phyloP scores from a whole-genome alignment of 2,888 invertebrate genomes.

The Epirrhoe alternata region DNA sequence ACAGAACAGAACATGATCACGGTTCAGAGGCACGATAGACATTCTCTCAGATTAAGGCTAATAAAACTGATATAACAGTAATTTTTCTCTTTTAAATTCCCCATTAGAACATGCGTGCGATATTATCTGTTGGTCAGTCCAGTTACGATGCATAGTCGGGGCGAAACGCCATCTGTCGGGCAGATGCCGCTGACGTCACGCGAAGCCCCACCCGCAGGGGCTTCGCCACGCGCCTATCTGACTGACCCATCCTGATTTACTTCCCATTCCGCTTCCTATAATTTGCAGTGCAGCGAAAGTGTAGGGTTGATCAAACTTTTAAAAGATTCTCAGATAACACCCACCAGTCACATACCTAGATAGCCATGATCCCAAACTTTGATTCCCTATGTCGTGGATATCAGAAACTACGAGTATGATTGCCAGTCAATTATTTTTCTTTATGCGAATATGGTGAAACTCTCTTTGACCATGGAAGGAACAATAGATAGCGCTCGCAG shows the following conservation, averaged over 20 bases:
- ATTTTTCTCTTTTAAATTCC: conserved; percentile 19
- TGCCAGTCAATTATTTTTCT: too few species aligned
- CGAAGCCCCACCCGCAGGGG: conserved; percentile 73
- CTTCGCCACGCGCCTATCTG: conserved; percentile 66
- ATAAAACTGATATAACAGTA: neutral
- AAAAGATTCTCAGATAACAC: too few species aligned
- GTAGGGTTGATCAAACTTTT: neutral
- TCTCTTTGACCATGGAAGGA: too few species aligned
- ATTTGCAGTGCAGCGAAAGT: conserved; percentile 8
- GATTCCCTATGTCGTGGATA: too few species aligned
- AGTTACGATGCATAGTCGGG: conserved; percentile 41
- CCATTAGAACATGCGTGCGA: conserved; percentile 66
- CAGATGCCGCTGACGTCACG: conserved; percentile 83
- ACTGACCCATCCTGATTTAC: conserved; percentile 79
- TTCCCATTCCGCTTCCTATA: conserved; percentile 33
- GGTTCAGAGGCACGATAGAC: neutral
- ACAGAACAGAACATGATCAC: too few species aligned
- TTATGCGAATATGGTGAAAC: too few species aligned
- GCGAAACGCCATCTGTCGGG: conserved; percentile 80
- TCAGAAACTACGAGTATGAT: too few species aligned
- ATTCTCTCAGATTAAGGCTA: neutral
- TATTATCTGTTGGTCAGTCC: conserved; percentile 70
- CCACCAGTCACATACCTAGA: too few species aligned
- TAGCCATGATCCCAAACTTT: too few species aligned
- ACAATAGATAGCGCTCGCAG: too few species aligned